Conservation (phyloP, 2,888 invertebrate genomes). For the Aphrophora alni region DNA sequence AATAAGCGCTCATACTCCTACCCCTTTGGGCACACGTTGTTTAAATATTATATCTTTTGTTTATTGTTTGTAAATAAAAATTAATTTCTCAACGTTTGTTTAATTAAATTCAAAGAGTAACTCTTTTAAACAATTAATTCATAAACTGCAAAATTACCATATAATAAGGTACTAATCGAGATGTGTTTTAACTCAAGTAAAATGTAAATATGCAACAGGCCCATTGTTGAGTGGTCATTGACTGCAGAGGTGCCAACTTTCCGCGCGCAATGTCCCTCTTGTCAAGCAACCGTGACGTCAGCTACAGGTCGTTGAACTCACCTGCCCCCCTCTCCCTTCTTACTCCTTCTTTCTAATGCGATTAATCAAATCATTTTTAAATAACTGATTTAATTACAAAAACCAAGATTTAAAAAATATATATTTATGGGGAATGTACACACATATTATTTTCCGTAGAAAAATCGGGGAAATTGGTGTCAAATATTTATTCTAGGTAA, state of each 20-base stretch:
- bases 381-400: too few relatives aligned
- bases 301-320: not conserved
- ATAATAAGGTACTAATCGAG: not conserved
- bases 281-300: slow-evolving; percentile 1
- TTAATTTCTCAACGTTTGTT: not conserved
- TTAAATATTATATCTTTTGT: too few relatives aligned
- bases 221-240: not conserved
- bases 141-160: not conserved
- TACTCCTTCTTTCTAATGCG: not conserved
- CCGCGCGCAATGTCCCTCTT: slow-evolving; percentile 6
- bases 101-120: not conserved
- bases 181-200: not conserved
- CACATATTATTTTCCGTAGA: too few relatives aligned
- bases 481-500: too few relatives aligned
- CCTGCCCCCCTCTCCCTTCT: not conserved
- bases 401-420: too few relatives aligned
- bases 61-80: too few relatives aligned
- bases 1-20: too few relatives aligned
- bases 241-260: not conserved
- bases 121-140: not conserved
- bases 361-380: too few relatives aligned
- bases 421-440: too few relatives aligned
- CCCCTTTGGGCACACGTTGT: too few relatives aligned
- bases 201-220: slow-evolving; percentile 6
- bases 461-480: too few relatives aligned